A percentile compares a stretch with the other conserved stretches of the same genome.
Evolutionary conservation across 2,888 invertebrate genomes (phyloP).

Genomic region (Trilocha varians): DNA sequence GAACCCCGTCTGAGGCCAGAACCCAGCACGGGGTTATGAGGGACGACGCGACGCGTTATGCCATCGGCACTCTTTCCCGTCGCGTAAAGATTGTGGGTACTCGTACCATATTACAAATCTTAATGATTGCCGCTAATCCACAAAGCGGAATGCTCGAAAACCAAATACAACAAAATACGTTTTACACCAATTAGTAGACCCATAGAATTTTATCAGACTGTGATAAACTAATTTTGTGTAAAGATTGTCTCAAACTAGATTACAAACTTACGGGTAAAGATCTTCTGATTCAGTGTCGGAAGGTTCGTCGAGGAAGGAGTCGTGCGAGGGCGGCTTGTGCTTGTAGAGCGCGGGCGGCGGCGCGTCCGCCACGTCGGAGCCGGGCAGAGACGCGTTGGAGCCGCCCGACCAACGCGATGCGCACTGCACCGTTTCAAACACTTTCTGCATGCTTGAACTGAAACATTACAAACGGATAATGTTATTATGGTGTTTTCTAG

Average conservation of each 20-base stretch:
- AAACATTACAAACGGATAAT: constrained; percentile 12
- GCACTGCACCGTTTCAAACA: constrained; percentile 92
- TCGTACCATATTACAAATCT: no score
- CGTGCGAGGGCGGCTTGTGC: constrained; percentile 73
- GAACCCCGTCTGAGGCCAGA: no score
- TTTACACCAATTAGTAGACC: no score
- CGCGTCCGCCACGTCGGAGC: constrained; percentile 55
- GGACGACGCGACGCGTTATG: no score
- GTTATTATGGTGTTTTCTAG: no score
- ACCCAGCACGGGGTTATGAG: no score
- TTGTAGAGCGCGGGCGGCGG: constrained; percentile 60
- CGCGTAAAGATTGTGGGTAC: no score
- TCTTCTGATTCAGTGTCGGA: constrained; percentile 82
- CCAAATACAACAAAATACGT: no score
- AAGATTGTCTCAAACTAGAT: not conserved
- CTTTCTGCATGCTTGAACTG: constrained; percentile 88
- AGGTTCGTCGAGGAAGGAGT: constrained; percentile 67
- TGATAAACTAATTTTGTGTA: not conserved
- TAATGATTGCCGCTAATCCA: no score
- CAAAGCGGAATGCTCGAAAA: no score
- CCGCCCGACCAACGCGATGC: constrained; percentile 77
- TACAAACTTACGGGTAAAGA: constrained; percentile 77
- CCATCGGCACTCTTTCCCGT: no score
- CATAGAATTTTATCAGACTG: not conserved
- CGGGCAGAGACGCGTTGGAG: constrained; percentile 51